Evolutionary conservation across 2,888 invertebrate species (phyloP).

Genomic region (Calameuta filiformis): DNA sequence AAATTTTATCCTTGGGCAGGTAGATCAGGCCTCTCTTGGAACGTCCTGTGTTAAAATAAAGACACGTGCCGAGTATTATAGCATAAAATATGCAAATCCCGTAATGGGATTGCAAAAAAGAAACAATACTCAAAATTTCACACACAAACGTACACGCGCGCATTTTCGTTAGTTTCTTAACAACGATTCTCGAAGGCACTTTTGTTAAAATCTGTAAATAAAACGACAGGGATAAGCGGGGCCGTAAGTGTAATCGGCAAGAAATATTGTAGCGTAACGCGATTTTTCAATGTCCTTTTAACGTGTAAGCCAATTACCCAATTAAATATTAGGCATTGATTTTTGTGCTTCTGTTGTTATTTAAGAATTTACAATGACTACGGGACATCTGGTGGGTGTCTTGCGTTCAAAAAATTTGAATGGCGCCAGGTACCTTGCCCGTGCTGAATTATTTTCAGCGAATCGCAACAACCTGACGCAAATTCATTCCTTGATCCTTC

Average conservation of each 20-base stretch:
- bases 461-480: neutral
- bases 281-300: constrained; percentile 65
- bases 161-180: constrained; percentile 55
- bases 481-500: constrained; percentile 48
- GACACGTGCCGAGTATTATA: neutral
- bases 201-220: constrained; percentile 36
- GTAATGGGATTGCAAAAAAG: neutral
- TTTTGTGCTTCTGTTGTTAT: constrained; percentile 58
- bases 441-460: neutral
- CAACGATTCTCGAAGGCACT: constrained; percentile 53
- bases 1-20: neutral
- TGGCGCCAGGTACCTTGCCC: constrained; percentile 39
- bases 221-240: constrained; percentile 11
- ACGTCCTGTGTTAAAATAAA: neutral
- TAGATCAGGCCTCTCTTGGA: neutral
- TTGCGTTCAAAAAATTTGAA: constrained; percentile 52
- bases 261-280: constrained; percentile 57
- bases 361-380: constrained; percentile 23
- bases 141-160: constrained; percentile 1
- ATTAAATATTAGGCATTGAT: constrained; percentile 56
- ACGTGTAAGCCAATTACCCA: constrained; percentile 59
- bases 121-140: neutral
- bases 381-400: constrained; percentile 33
- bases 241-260: constrained; percentile 54
- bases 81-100: neutral